phyloP scores from a whole-genome alignment of 1,140 invertebrate species.

The Drosophila murphyi region DNA sequence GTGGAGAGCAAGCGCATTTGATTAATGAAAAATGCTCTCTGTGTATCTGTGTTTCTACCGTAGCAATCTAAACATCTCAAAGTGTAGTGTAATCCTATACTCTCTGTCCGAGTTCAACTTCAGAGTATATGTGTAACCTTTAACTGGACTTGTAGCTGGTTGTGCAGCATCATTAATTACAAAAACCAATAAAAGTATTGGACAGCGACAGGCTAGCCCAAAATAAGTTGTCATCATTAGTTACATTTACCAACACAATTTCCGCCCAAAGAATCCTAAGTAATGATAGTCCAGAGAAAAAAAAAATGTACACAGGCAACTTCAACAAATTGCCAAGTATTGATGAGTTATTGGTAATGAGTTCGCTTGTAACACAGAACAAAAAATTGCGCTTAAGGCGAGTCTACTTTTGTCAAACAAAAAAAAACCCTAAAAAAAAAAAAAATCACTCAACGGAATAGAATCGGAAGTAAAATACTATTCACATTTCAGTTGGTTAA shows the following conservation, averaged over 20 bases:
- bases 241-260: constrained; percentile 50
- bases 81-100: background rate
- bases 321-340: constrained; percentile 55
- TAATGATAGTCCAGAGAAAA: background rate
- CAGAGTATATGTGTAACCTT: constrained; percentile 31
- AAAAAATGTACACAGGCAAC: constrained; percentile 2
- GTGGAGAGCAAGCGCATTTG: constrained; percentile 28
- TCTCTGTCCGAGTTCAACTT: constrained; percentile 43
- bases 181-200: constrained; percentile 73
- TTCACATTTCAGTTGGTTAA: constrained; percentile 7
- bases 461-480: background rate
- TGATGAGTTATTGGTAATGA: constrained; percentile 70
- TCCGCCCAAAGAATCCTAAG: background rate
- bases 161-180: constrained; percentile 64
- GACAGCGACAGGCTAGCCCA: constrained; percentile 21
- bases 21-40: constrained; percentile 52
- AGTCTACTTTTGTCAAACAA: constrained; percentile 47
- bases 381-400: constrained; percentile 50
- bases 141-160: constrained; percentile 4
- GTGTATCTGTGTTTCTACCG: constrained; percentile 1
- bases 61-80: background rate
- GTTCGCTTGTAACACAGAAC: constrained; percentile 10
- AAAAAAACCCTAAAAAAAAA: no score
- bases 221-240: constrained; percentile 77
- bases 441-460: no score